Evolutionary conservation across 2,113 vertebrate species (phyloP), one percentile per base, ranked within the genome.

Genomic region (Burhinus oedicnemus): DNA sequence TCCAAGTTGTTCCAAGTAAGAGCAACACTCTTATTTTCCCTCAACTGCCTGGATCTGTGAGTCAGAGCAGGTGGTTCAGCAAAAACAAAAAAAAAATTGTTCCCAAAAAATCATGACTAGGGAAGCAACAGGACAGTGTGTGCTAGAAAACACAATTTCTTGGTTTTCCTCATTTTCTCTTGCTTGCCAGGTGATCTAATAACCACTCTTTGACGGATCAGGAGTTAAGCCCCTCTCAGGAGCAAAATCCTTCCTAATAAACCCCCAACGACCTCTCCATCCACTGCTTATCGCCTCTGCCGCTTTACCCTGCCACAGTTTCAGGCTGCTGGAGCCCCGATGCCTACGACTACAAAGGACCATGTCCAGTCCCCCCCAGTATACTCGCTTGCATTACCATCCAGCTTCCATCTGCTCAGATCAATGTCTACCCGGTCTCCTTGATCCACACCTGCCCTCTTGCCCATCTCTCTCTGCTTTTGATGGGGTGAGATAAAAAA

Each of bases 261-360:
- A 49, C 20, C 42, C 76, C 15, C 36, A 80, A 4, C 40, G 55
- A 71, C 36, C 40, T 78, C 78, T 68, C 27, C 74, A 34, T n/a
- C 40, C 58, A 49, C 66, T 15, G 5, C 26, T 64, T 17, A 45
- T 8, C 61, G 68, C 22, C 3, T 12, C 74, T 38, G 57, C 15
- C 0, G 0, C 55, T 70, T 47, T 26, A 14, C 16, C 62, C 1
- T 27, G 60, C 23, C 68, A 42, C 30, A 11, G 34, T 2, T 17
- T 12, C 21, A 68, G 65, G 51, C 60, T 30, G 23, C 23, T 70
- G 83, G 6, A 85, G 52, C 4, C 7, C 13, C 3, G 1, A 17
- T 36, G 69, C 49, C 40, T 9, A 52, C 0, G 0, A 32, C 34
- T 21, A 45, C 1, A 0, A n/a, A 52, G 40, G 45, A 68, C 25